Evolutionary conservation across 1,140 invertebrate genomes (phyloP), one percentile per base, ranked within the genome.

Genomic region (Hycleus phaleratus): DNA sequence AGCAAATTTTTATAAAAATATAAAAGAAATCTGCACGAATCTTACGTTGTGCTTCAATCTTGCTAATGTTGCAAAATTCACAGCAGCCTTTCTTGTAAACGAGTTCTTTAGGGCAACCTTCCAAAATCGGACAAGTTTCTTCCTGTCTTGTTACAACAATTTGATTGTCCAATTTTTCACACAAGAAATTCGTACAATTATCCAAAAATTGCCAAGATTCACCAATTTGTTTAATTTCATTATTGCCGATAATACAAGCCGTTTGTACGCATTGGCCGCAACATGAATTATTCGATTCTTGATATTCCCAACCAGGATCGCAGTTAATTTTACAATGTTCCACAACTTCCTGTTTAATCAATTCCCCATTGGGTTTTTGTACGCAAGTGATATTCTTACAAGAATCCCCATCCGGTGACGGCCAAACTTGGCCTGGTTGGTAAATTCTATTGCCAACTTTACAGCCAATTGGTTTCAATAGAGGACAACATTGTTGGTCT

Each of bases 251-350:
- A 0, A 88, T 68, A 62, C 89, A 91, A 25, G 76, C 76, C 1
- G 76, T 73, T 73, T 84, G 83, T 24, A 79, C 70, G 58, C 89
- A 91, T 56, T 80, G 74, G 2, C 88, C 88, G 64, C 89, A 91
- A 71, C 89, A 91, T 11, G 68, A 62, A 18, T 60, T 73, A n/a
- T 64, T 56, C 3, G 81, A 74, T 46, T 71, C 55, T 43, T 69
- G 63, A 63, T 86, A 85, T 43, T 72, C 70, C 73, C 78, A 85
- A 2, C 85, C 86, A 56, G 76, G 44, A 0, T 56, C 63, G 53
- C 59, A 53, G 38, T 39, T n/a, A 24, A 42, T 52, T 5, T 72
- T 68, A 68, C 85, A 87, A 26, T 67, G 70, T 60, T 81, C 71
- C 4, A 77, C 72, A n/a, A 71, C 72, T 58, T 78, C 77, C 11